Evolutionary conservation across 2,888 invertebrate genomes (phyloP), one percentile per base, ranked within the genome.

Genomic region (Callyntrura sp.): DNA sequence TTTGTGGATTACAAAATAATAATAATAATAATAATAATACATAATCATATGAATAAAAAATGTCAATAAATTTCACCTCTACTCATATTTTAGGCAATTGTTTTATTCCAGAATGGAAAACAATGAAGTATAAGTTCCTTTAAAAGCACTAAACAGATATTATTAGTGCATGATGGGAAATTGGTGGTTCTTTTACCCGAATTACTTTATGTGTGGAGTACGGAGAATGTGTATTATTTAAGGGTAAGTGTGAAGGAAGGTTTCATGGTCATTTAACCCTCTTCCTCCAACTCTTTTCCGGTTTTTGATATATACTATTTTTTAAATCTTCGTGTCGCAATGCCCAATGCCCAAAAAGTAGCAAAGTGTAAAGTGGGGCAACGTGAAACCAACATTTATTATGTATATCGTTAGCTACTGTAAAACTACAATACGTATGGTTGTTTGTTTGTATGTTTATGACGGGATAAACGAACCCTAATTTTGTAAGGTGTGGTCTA

Each of bases 1-100:
- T 17, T 62, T 6, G 62, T 62, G 23, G 62, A 62, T 62, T 62
- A 62, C 62, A 14, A 62, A 62, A 62, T 62, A 4, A 62, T 62
- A n/a, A 11, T 14, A 8, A 51, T n/a, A n/a, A 12, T 51, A 14
- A 5, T 2, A 14, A n/a, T 51, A n/a, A n/a, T n/a, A n/a, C n/a
- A n/a, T n/a, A n/a, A n/a, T n/a, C n/a, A n/a, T n/a, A n/a, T n/a
- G n/a, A n/a, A n/a, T 35, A 35, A 35, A 35, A 2, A 35, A 35
- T 35, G 35, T 35, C 35, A 35, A 35, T 35, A 35, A 35, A 35
- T 51, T 51, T 51, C n/a, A 3, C 12, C n/a, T 12, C 4, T 14
- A 51, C n/a, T n/a, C 12, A 5, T 8, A n/a, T 51, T 51, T 51
- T 51, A 14, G n/a, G 51, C 2, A 51, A n/a, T 35, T 35, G 35